A percentile compares a stretch with the other conserved stretches of the same genome.
Conservation (phyloP, 2,113 vertebrate genomes). For the Trachemys scripta region DNA sequence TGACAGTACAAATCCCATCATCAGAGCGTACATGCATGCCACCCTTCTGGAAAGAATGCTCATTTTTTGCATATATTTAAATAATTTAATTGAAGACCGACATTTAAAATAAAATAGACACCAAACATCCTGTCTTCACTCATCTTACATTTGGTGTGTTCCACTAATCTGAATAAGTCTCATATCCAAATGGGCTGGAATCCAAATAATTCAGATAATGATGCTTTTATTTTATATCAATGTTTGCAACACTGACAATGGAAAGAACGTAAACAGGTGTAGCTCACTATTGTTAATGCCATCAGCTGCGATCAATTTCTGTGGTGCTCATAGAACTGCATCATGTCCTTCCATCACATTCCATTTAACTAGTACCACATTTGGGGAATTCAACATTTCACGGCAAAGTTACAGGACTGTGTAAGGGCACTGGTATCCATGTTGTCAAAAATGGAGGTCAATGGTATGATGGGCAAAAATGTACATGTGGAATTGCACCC, state of each 20-base stretch:
- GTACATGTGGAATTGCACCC: not conserved
- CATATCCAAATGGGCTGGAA: fast-evolving
- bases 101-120: not conserved
- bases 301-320: not conserved
- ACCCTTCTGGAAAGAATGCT: not conserved
- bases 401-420: not conserved
- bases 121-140: fast-evolving
- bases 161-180: not conserved
- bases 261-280: not conserved
- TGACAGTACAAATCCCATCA: not conserved
- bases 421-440: not conserved
- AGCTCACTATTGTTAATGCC: not conserved
- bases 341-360: not conserved
- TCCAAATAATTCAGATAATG: not conserved
- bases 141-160: not conserved
- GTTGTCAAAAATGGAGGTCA: not conserved
- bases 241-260: not conserved
- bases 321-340: not conserved
- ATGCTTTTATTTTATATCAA: not conserved
- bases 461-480: not conserved
- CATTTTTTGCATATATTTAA: not conserved
- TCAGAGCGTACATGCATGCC: fast-evolving
- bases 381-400: constrained; percentile 6
- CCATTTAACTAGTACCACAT: constrained; percentile 24
- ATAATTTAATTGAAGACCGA: not conserved